phyloP scores from a whole-genome alignment of 1,140 invertebrate genomes.

The Lucilia cuprina region DNA sequence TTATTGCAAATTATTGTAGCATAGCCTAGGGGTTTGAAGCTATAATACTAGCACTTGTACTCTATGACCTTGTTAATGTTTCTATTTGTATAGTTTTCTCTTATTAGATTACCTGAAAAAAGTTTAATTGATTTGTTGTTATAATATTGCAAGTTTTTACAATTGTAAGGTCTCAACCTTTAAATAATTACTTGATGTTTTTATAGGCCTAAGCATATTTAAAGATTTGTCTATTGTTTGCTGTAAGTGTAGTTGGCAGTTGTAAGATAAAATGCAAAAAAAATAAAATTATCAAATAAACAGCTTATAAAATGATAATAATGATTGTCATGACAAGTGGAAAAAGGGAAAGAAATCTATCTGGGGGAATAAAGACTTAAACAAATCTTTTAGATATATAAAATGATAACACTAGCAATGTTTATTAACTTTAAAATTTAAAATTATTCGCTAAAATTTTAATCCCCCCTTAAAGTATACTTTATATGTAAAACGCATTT shows the following conservation, averaged over 20 bases:
- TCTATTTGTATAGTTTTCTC: not conserved
- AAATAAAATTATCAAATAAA: no score
- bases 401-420: no score
- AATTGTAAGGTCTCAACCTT: not conserved
- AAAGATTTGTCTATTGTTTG: not conserved
- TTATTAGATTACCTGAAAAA: not conserved
- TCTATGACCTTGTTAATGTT: not conserved
- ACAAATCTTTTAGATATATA: no score
- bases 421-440: no score
- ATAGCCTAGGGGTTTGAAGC: not conserved
- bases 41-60: not conserved
- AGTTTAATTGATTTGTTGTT: not conserved
- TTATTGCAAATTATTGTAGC: not conserved
- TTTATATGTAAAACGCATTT: not conserved
- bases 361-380: no score
- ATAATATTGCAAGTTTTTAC: not conserved
- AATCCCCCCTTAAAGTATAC: not conserved
- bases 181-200: not conserved
- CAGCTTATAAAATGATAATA: no score
- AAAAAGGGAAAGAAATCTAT: no score
- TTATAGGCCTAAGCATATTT: not conserved
- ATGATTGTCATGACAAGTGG: no score
- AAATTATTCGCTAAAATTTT: not conserved
- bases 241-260: not conserved
- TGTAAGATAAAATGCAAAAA: no score